These are phyloP conservation scores for Acrobasis consociella DNA, from an alignment of 2,888 invertebrate species.

Conservation along the genomic window DNA sequence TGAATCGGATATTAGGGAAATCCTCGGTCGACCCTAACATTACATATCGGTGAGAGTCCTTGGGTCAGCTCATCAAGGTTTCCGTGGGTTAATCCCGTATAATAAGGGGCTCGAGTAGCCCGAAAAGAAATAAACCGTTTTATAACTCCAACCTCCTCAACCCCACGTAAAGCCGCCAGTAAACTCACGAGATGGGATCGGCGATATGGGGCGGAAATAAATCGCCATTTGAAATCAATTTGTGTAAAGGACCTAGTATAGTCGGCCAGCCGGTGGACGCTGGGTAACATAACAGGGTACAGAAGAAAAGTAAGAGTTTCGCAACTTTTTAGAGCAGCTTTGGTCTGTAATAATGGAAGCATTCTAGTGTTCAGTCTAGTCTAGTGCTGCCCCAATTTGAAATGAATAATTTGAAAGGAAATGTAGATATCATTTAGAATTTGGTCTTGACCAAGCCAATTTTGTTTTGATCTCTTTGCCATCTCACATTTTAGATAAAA, in stretches of 20 bases:
- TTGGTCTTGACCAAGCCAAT: no score
- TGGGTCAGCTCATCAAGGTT: constrained; percentile 46
- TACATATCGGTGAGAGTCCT: constrained; percentile 17
- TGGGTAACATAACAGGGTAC: constrained; percentile 22
- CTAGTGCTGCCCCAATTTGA: no score
- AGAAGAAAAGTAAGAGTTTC: not conserved
- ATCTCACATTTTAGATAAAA: no score
- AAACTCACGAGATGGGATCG: constrained; percentile 80
- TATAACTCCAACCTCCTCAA: constrained; percentile 78
- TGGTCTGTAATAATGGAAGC: no score
- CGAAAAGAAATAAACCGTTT: constrained; percentile 80
- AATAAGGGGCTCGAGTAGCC: constrained; percentile 68
- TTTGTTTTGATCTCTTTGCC: no score
- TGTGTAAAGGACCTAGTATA: constrained; percentile 78
- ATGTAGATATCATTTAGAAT: no score
- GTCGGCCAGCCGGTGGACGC: constrained; percentile 58
- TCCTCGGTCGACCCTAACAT: constrained; percentile 17
- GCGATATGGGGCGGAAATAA: constrained; percentile 82
- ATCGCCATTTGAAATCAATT: constrained; percentile 83
- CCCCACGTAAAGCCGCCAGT: constrained; percentile 76
- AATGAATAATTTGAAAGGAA: no score
- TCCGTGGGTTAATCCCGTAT: constrained; percentile 59
- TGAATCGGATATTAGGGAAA: constrained; percentile 14
- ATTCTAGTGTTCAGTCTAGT: no score
- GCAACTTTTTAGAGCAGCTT: no score